Conservation (phyloP, 2,797 vertebrate genomes). For the Fistularia commersonii region DNA sequence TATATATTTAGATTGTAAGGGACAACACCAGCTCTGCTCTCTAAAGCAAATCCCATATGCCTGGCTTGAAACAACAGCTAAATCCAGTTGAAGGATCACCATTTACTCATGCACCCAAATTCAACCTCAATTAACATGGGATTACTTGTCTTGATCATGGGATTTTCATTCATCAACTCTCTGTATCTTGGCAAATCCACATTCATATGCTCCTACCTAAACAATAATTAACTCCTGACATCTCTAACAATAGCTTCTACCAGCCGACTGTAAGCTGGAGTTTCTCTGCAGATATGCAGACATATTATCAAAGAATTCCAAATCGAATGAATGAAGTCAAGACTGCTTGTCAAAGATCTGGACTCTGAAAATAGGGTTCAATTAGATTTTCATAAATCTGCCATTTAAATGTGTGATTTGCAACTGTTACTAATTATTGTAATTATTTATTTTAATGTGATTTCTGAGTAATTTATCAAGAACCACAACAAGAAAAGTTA, state of each 20-base stretch:
- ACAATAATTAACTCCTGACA: slow-evolving; percentile 43
- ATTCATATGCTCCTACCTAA: slow-evolving; percentile 36
- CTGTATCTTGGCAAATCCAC: slow-evolving; percentile 31
- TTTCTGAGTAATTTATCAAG: too few relatives aligned
- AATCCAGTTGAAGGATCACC: slow-evolving; percentile 25
- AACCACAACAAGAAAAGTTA: too few relatives aligned
- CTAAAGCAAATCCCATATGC: slow-evolving; percentile 22
- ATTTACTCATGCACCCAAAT: slow-evolving; percentile 19
- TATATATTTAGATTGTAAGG: neutral
- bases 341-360: too few relatives aligned
- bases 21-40: slow-evolving; percentile 5
- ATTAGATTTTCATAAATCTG: too few relatives aligned
- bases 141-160: slow-evolving; percentile 50
- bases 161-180: slow-evolving; percentile 43
- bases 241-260: slow-evolving; percentile 46
- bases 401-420: too few relatives aligned
- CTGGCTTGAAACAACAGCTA: slow-evolving; percentile 24
- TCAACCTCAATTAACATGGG: slow-evolving; percentile 49
- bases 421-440: too few relatives aligned
- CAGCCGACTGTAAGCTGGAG: slow-evolving; percentile 46
- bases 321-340: too few relatives aligned
- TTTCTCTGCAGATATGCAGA: slow-evolving; percentile 37
- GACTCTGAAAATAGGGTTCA: too few relatives aligned
- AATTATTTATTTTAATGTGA: too few relatives aligned
- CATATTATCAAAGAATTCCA: slow-evolving; percentile 49